Base-by-base conservation (phyloP, 2,888 invertebrate genomes). In the Ornithoptera priamus region DNA sequence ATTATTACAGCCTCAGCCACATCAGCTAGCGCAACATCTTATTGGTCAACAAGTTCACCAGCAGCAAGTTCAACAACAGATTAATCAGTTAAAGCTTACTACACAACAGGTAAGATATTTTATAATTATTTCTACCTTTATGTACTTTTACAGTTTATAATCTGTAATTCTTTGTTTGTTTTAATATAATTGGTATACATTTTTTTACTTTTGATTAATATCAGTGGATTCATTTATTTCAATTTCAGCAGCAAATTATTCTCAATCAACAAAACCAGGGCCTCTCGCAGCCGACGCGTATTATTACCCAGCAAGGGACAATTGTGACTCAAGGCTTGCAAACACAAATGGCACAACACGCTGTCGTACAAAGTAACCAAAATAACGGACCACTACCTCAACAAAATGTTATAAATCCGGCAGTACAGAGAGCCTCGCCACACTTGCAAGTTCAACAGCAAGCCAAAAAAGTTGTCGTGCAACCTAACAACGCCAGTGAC, bases 401-500 rank as follows among this genome's bases (percentile, higher is more conserved):
- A 72, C 85, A 84, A 69, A 84, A 77, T 69, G 71, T 81, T 3
- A 72, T 86, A 46, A 79, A 81, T 57, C 74, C 80, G 46, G 78
- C 87, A 70, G 82, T 85, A 8, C 89, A 89, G 74, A 78, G 89
- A 67, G 72, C 77, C 20, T 78, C 80, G 6, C 77, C 79, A 1
- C 79, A 75, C 39, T 75, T 72, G 7, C 84, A 88, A 75, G 76
- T 82, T 6, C 83, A 82, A 72, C 83, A 83, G 56, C 85, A 85
- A 76, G 81, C 83, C 1, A 90, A 89, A 65, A 88, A 91, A 79
- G 90, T 90, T 20, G 81, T 85, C n/a, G 90, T 90, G 0, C 90
- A 89, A 77, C 89, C 90, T 1, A 92, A 90, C 73, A 90, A 90
- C 71, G 89, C 92, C 0, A 90, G 85, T 68, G 93, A 92, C 69